Evolutionary conservation across 2,888 invertebrate genomes (phyloP), one percentile per base, ranked within the genome.

Genomic region (Lottia scabra): DNA sequence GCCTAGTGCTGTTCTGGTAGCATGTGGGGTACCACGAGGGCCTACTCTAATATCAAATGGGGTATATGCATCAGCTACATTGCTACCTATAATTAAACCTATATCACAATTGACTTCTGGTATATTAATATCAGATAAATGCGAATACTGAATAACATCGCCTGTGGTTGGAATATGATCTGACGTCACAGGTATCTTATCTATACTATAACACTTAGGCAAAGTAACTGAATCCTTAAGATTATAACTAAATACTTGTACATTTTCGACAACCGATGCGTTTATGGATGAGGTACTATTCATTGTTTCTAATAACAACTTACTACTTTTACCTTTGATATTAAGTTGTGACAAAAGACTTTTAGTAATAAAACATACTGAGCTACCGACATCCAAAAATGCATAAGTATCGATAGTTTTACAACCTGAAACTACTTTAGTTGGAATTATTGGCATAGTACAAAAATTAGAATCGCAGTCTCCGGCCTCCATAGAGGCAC

Each of bases 51-150:
- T 30, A 30, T 30, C 30, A 30, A 30, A 30, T 2, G 30, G 71
- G 0, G 71, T 48, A 44, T 67, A 71, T 12, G 71, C 71, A 56
- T 71, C 71, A 16, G 71, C 23, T 8, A 71, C 38, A 13, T 46
- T 56, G 38, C 44, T 62, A 26, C 71, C 71, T 30, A 71, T 71
- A 15, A 71, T 19, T 16, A 71, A 15, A 12, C 71, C 71, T 16
- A 71, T 66, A 26, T 68, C 71, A n/a, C 30, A 15, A 30, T 71
- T 48, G 13, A 68, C n/a, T 19, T 66, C 27, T 2, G 44, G 68
- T 13, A 71, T 16, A n/a, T 30, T 26, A 19, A 71, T 27, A 48
- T 68, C 19, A 12, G 46, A n/a, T 46, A 71, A 19, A 44, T 71
- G 67, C 16, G 66, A 19, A 67, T 67, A 71, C 43, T 26, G 23